Evolutionary conservation across 2,797 vertebrate genomes (phyloP).

Genomic region (Poecilia wingei): DNA sequence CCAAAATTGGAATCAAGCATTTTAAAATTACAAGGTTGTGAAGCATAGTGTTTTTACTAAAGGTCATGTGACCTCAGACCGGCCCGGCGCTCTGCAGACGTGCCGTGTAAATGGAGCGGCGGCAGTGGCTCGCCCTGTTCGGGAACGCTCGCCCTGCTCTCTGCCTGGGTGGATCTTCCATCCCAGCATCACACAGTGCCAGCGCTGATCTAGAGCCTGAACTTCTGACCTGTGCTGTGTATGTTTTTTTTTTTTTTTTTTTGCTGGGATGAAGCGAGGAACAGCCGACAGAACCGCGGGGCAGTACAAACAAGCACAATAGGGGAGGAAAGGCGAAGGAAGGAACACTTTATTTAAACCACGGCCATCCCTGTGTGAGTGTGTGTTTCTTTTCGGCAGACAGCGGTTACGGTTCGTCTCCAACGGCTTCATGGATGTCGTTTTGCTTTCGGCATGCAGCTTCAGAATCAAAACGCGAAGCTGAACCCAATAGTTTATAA

Average conservation of each 20-base stretch:
- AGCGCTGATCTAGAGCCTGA: constrained; percentile 66
- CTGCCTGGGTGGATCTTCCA: constrained; percentile 45
- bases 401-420: constrained; percentile 23
- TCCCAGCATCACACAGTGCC: constrained; percentile 60
- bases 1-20: too few relatives aligned
- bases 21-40: not conserved
- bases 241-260: constrained; percentile 37
- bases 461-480: not conserved
- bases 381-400: constrained; percentile 20
- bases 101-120: not conserved
- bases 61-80: not conserved
- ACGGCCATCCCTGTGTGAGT: not conserved
- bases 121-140: not conserved
- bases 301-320: constrained; percentile 70
- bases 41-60: not conserved
- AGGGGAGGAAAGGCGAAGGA: constrained; percentile 57
- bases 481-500: not conserved
- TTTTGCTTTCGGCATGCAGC: not conserved
- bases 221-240: constrained; percentile 76
- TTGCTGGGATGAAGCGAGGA: constrained; percentile 64
- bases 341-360: constrained; percentile 67
- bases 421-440: constrained; percentile 25
- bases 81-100: not conserved
- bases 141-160: constrained; percentile 36
- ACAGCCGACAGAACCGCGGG: constrained; percentile 55